A percentile compares a stretch with the other conserved stretches of the same genome.
phyloP scores from a whole-genome alignment of 1,140 invertebrate species.

The Chironomus striatipennis region DNA sequence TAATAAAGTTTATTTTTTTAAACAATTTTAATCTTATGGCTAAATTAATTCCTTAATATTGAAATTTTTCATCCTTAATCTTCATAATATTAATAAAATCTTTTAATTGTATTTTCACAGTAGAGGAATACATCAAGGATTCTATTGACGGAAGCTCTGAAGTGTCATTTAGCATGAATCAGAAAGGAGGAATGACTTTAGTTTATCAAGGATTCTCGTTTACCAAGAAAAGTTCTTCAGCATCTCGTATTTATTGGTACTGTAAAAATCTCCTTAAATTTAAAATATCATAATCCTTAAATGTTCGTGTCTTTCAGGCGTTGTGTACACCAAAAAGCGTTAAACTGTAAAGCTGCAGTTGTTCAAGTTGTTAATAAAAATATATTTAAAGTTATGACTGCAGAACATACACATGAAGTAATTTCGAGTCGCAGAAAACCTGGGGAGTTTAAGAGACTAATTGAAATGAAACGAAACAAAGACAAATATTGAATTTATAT shows the following conservation, averaged over 20 bases:
- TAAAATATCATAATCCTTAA: no score
- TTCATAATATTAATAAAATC: background rate
- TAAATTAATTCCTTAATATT: no score
- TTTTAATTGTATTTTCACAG: background rate
- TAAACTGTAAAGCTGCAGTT: background rate
- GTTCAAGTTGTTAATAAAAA: background rate
- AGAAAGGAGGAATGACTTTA: background rate
- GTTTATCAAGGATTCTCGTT: background rate
- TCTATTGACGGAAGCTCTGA: background rate
- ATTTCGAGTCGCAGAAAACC: slow-evolving; percentile 37
- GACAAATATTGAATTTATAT: background rate
- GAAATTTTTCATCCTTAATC: background rate
- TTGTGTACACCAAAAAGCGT: background rate
- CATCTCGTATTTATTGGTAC: background rate
- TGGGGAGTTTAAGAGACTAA: slow-evolving; percentile 30
- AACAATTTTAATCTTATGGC: no score
- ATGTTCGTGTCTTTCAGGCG: background rate
- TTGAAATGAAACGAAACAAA: background rate
- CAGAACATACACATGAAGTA: slow-evolving; percentile 38
- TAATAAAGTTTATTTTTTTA: no score
- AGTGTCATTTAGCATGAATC: background rate
- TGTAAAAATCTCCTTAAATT: background rate
- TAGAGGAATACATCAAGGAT: background rate
- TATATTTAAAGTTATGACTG: slow-evolving; percentile 31
- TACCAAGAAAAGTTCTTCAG: background rate